phyloP scores from a whole-genome alignment of 2,797 vertebrate species.

The Hozukius guyotensis region DNA sequence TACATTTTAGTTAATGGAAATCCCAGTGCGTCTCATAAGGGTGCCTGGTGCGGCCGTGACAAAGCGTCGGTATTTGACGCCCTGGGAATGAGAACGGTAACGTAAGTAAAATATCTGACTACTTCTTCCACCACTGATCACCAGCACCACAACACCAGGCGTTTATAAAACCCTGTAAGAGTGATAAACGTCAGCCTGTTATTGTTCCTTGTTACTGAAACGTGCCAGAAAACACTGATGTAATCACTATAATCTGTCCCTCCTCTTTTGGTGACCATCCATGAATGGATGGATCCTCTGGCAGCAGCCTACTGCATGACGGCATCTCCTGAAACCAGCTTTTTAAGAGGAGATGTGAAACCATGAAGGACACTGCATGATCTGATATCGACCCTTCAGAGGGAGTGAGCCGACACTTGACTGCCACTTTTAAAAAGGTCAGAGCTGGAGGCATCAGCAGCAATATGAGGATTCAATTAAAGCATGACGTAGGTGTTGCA shows the following conservation, averaged over 20 bases:
- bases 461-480: not conserved
- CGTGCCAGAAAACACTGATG: slow-evolving; percentile 20
- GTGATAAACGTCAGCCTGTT: slow-evolving; percentile 13
- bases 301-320: slow-evolving; percentile 3
- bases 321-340: slow-evolving; percentile 19
- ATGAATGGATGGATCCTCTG: slow-evolving; percentile 36
- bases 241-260: slow-evolving; percentile 5
- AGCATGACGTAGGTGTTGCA: not conserved
- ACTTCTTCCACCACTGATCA: not conserved
- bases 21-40: too few relatives aligned
- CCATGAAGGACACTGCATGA: slow-evolving; percentile 38
- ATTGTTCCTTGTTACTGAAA: slow-evolving; percentile 25
- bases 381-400: slow-evolving; percentile 9
- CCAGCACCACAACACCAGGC: not conserved
- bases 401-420: slow-evolving; percentile 27
- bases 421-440: slow-evolving; percentile 51
- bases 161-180: not conserved
- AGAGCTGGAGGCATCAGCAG: slow-evolving; percentile 31
- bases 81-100: too few relatives aligned
- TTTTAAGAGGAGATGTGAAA: slow-evolving; percentile 34
- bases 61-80: too few relatives aligned
- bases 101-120: not conserved
- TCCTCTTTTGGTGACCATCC: slow-evolving; percentile 3
- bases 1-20: too few relatives aligned
- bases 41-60: too few relatives aligned